A percentile compares a stretch with the other conserved stretches of the same genome.
Conservation (phyloP, 2,888 invertebrate genomes). For the Chrysopilus asiliformis region DNA sequence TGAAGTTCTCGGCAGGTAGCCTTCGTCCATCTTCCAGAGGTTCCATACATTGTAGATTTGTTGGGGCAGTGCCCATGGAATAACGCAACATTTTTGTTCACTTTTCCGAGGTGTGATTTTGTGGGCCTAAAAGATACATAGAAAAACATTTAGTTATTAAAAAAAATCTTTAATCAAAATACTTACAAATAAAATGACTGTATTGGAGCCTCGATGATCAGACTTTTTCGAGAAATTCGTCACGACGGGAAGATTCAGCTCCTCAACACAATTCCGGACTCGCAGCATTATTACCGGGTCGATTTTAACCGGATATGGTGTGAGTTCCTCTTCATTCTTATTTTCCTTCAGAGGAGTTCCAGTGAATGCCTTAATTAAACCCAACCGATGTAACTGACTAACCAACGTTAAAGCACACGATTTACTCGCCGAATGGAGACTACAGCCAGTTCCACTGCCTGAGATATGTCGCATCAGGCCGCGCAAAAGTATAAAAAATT, state of each 20-base stretch:
- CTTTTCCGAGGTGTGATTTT: too few relatives aligned
- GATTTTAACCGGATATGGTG: constrained; percentile 65
- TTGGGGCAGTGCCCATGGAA: constrained; percentile 93
- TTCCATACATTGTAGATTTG: constrained; percentile 98
- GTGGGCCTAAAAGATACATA: too few relatives aligned
- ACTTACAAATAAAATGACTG: constrained; percentile 24
- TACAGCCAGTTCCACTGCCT: constrained; percentile 89
- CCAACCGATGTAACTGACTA: constrained; percentile 85
- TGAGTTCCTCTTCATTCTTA: constrained; percentile 58
- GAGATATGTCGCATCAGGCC: constrained; percentile 65
- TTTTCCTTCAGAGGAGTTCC: constrained; percentile 69
- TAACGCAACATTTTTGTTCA: constrained; percentile 40
- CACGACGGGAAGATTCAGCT: constrained; percentile 24
- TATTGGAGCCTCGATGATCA: constrained; percentile 19
- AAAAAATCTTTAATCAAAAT: too few relatives aligned
- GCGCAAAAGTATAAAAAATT: constrained; percentile 75
- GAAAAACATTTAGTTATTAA: too few relatives aligned
- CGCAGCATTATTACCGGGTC: constrained; percentile 53
- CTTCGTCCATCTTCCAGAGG: constrained; percentile 90
- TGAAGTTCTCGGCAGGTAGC: constrained; percentile 54
- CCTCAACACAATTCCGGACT: constrained; percentile 39
- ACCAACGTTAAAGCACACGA: constrained; percentile 92
- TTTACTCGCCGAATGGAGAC: constrained; percentile 92
- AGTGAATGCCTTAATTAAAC: constrained; percentile 79
- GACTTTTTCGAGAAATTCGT: too few relatives aligned